These are phyloP conservation scores for Tholera decimalis DNA, from an alignment of 2,888 invertebrate species.

Conservation along the genomic window DNA sequence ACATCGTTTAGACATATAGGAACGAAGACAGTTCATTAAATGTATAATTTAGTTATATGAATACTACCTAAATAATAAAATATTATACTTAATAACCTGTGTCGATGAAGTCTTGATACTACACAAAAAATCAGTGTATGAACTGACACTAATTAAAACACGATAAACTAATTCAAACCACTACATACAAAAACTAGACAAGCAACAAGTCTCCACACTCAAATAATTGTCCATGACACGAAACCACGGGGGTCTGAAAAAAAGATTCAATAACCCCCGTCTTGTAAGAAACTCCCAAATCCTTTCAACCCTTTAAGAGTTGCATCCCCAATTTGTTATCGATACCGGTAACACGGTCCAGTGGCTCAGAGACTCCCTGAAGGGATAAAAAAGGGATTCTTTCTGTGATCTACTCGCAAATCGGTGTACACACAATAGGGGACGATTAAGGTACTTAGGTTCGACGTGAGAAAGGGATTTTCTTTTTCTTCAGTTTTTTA, in stretches of 20 bases:
- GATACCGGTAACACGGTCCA: slow-evolving; percentile 86
- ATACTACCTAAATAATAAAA: no score
- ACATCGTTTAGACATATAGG: background rate
- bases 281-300: slow-evolving; percentile 79
- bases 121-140: background rate
- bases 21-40: background rate
- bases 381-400: slow-evolving; percentile 88
- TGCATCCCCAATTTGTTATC: slow-evolving; percentile 88
- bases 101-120: background rate
- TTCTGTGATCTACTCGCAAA: slow-evolving; percentile 87
- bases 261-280: slow-evolving; percentile 76
- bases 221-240: slow-evolving; percentile 21
- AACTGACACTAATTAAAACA: background rate
- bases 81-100: background rate
- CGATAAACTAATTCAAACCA: background rate
- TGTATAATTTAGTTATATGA: background rate
- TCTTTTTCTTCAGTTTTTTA: slow-evolving; percentile 63
- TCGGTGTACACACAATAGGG: slow-evolving; percentile 80
- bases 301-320: slow-evolving; percentile 81
- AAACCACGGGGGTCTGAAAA: slow-evolving; percentile 54
- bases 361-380: slow-evolving; percentile 75
- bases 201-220: slow-evolving; percentile 51
- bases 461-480: slow-evolving; percentile 79
- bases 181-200: background rate
- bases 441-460: slow-evolving; percentile 81